Evolutionary conservation across 2,113 vertebrate species (phyloP).

Genomic region (Leptobrachium ailaonicum): DNA sequence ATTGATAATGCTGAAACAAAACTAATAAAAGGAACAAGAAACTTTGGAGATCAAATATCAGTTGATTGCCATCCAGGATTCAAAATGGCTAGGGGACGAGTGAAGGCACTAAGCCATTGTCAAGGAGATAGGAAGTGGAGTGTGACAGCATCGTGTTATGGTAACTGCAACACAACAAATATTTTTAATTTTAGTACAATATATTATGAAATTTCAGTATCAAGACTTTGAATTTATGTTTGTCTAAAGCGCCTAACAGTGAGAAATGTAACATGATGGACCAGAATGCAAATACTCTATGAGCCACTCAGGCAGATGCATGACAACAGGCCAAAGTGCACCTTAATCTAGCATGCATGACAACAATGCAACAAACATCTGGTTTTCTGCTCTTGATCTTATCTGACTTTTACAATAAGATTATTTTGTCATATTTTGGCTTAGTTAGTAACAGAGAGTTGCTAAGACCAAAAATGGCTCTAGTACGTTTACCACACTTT

Average conservation of each 20-base stretch:
- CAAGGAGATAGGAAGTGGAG: conserved; percentile 82
- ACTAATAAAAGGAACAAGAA: conserved; percentile 31
- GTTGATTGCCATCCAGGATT: conserved; percentile 71
- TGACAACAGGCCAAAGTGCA: no score
- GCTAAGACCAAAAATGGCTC: no score
- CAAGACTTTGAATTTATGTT: conserved; percentile 9
- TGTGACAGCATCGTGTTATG: conserved; percentile 71
- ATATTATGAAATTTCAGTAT: conserved; percentile 5
- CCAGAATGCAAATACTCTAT: background rate
- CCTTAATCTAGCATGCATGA: no score
- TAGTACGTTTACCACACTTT: no score
- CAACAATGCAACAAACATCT: no score
- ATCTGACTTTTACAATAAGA: no score
- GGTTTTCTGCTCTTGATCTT: no score
- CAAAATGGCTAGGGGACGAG: conserved; percentile 62
- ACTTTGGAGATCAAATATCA: conserved; percentile 60
- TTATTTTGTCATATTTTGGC: no score
- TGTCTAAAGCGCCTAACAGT: conserved; percentile 21
- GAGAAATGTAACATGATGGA: conserved; percentile 13
- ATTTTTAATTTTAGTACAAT: conserved; percentile 18
- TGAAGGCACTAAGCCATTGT: conserved; percentile 69
- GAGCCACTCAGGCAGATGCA: no score
- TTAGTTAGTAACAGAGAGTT: no score
- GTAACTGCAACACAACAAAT: conserved; percentile 53
- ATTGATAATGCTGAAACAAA: conserved; percentile 42